phyloP scores from a whole-genome alignment of 2,797 vertebrate species.

The Tadarida brasiliensis region DNA sequence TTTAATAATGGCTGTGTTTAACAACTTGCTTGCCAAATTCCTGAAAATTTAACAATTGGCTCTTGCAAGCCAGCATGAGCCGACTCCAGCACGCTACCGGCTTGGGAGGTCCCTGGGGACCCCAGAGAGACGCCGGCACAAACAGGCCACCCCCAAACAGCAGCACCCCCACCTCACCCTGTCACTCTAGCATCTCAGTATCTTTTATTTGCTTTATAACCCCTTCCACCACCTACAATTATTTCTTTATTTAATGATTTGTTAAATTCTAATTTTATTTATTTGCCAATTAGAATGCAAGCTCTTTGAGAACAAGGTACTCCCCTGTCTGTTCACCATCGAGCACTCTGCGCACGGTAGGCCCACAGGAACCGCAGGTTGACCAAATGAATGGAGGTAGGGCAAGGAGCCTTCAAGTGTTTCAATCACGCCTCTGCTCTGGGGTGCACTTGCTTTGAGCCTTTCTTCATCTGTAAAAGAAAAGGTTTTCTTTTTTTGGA shows the following conservation, averaged over 20 bases:
- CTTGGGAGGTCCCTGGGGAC: neutral
- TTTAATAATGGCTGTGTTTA: neutral
- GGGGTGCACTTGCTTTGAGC: neutral
- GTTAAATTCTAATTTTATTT: neutral
- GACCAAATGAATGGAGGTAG: neutral
- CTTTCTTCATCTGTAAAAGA: neutral
- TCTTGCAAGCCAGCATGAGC: neutral
- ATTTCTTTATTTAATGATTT: neutral
- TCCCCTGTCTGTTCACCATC: neutral
- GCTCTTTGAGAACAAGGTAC: neutral
- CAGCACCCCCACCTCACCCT: too few relatives aligned
- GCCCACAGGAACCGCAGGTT: neutral
- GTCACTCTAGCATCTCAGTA: too few relatives aligned
- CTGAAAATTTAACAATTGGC: neutral
- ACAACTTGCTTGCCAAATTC: neutral
- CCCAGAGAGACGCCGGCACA: neutral
- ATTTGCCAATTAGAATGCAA: neutral
- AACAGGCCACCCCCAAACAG: neutral
- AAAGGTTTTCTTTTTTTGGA: neutral
- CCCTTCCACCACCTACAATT: neutral
- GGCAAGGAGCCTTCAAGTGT: neutral
- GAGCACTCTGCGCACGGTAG: neutral
- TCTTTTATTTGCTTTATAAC: conserved; percentile 13
- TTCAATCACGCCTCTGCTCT: neutral
- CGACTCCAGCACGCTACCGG: neutral